Conservation (phyloP, 2,888 invertebrate species). For the Spilarctia lutea region DNA sequence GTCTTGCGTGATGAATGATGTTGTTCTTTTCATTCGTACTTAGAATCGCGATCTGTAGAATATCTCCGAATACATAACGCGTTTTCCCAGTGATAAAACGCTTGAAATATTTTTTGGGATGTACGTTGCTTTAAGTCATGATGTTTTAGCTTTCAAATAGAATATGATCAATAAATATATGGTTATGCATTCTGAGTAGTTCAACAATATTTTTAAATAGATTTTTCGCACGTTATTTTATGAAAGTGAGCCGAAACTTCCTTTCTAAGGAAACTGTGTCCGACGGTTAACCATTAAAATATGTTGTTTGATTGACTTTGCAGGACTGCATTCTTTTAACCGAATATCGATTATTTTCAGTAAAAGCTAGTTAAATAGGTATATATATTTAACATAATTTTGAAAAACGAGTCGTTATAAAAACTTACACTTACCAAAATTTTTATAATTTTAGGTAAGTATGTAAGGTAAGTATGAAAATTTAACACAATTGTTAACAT, state of each 20-base stretch:
- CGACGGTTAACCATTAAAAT: no score
- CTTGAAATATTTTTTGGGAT: constrained; percentile 20
- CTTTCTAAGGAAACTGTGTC: no score
- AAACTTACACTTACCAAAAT: background rate
- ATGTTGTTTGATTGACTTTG: no score
- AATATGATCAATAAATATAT: background rate
- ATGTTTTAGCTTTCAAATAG: constrained; percentile 3
- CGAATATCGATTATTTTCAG: background rate
- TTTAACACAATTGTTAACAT: no score
- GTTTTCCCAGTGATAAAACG: constrained; percentile 31
- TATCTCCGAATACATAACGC: constrained; percentile 52
- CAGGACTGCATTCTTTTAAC: no score
- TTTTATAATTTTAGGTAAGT: background rate
- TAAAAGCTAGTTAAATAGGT: no score
- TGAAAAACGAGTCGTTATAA: no score
- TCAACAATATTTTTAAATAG: background rate
- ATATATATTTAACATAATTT: no score
- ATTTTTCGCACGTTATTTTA: background rate
- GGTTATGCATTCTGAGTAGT: background rate
- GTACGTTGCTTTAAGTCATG: constrained; percentile 3
- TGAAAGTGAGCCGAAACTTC: no score
- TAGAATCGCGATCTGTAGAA: constrained; percentile 69
- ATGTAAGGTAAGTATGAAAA: background rate
- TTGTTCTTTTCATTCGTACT: constrained; percentile 79
- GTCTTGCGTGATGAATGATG: constrained; percentile 78